Evolutionary conservation across 2,888 invertebrate species (phyloP).

Genomic region (Sepioteuthis lessoniana): DNA sequence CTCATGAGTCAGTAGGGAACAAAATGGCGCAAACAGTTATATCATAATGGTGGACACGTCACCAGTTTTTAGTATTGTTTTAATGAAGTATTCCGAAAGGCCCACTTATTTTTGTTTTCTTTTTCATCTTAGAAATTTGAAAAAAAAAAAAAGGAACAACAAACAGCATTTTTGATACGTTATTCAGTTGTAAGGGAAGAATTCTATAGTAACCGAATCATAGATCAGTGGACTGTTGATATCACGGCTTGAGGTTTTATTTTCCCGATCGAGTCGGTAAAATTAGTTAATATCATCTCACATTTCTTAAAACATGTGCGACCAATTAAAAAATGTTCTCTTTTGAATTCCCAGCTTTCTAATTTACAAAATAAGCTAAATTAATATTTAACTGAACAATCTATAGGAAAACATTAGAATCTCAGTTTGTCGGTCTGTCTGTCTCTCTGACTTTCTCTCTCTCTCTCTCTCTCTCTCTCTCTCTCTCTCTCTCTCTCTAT

Average conservation of each 20-base stretch:
- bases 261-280: no score
- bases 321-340: no score
- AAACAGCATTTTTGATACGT: not conserved
- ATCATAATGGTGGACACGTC: constrained; percentile 12
- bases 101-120: not conserved
- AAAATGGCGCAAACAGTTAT: not conserved
- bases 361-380: no score
- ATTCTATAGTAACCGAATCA: not conserved
- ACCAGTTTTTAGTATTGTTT: not conserved
- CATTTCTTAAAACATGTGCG: no score
- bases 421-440: no score
- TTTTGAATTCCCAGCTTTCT: no score
- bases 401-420: no score
- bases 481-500: no score
- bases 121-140: not conserved
- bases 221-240: not conserved
- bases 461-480: no score
- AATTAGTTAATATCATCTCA: no score
- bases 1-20: not conserved
- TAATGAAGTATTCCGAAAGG: not conserved
- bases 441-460: no score
- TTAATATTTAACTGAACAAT: no score
- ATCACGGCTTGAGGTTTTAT: not conserved
- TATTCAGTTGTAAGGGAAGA: not conserved
- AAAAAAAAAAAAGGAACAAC: not conserved